Conservation (phyloP, 2,888 invertebrate genomes). For the Pyrrhosoma nymphula region DNA sequence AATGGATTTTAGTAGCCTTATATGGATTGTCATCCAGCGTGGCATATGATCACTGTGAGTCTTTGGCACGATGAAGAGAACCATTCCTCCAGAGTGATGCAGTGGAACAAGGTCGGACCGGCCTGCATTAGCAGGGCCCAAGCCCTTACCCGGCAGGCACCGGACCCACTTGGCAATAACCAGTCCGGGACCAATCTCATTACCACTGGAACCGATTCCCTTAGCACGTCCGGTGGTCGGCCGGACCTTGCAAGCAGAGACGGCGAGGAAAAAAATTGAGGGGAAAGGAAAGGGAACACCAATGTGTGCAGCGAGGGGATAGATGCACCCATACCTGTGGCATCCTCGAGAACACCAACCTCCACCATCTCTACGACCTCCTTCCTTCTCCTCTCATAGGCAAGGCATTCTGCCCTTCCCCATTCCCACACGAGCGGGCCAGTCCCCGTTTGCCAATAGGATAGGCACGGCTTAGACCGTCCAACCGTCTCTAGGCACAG, state of each 20-base stretch:
- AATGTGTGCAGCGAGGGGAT: background rate
- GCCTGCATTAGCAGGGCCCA: background rate
- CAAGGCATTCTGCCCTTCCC: background rate
- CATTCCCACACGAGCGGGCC: background rate
- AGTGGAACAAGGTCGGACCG: background rate
- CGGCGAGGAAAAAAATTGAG: background rate
- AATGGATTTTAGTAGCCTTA: no score
- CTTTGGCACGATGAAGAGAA: background rate
- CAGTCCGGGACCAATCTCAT: background rate
- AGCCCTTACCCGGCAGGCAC: background rate
- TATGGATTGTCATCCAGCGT: background rate
- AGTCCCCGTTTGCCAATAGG: background rate
- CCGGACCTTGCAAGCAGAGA: background rate
- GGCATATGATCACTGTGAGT: background rate
- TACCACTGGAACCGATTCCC: background rate
- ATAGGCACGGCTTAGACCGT: background rate
- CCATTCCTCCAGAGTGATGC: background rate
- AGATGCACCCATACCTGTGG: background rate
- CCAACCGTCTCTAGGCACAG: background rate
- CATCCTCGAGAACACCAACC: background rate
- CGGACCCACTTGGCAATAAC: background rate
- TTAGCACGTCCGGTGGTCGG: conserved; percentile 21
- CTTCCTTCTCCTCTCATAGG: background rate
- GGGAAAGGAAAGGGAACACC: background rate
- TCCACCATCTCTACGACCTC: background rate